Percentiles rank a stretch among this genome's conserved stretches.
Evolutionary conservation across 2,888 invertebrate species (phyloP).

Genomic region (Spodoptera exigua): DNA sequence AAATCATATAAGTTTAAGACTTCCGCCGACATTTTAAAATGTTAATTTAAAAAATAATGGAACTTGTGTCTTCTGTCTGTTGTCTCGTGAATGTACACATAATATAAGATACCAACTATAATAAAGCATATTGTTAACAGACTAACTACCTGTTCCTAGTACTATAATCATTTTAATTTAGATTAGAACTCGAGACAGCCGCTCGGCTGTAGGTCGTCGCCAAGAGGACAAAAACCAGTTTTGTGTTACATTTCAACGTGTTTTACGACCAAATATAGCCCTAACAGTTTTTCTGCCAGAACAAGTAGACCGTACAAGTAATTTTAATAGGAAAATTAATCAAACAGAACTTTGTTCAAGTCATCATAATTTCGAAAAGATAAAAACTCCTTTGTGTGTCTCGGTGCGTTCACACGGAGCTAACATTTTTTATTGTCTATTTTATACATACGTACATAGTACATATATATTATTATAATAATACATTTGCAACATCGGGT

Average conservation of each 20-base stretch:
- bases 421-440: constrained; percentile 55
- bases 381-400: constrained; percentile 58
- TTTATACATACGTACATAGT: constrained; percentile 33
- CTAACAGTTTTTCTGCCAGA: constrained; percentile 22
- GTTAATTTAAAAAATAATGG: constrained; percentile 1
- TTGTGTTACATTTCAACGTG: constrained; percentile 17
- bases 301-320: constrained; percentile 55
- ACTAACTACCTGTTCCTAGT: constrained; percentile 35
- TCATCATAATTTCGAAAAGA: constrained; percentile 57
- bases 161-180: constrained; percentile 50
- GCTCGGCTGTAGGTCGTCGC: constrained; percentile 13
- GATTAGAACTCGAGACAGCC: constrained; percentile 32
- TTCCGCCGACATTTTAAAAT: constrained; percentile 18
- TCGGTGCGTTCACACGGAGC: constrained; percentile 57
- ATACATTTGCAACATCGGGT: constrained; percentile 51
- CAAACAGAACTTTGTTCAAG: constrained; percentile 57
- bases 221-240: constrained; percentile 32
- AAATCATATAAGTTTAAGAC: constrained; percentile 17
- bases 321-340: constrained; percentile 59
- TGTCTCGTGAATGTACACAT: constrained; percentile 20
- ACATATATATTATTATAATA: constrained; percentile 54
- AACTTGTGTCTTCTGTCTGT: constrained; percentile 11
- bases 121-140: constrained; percentile 40
- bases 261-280: constrained; percentile 14
- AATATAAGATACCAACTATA: constrained; percentile 31